Evolutionary conservation across 2,113 vertebrate genomes (phyloP).

Genomic region (Gymnobelideus leadbeateri): DNA sequence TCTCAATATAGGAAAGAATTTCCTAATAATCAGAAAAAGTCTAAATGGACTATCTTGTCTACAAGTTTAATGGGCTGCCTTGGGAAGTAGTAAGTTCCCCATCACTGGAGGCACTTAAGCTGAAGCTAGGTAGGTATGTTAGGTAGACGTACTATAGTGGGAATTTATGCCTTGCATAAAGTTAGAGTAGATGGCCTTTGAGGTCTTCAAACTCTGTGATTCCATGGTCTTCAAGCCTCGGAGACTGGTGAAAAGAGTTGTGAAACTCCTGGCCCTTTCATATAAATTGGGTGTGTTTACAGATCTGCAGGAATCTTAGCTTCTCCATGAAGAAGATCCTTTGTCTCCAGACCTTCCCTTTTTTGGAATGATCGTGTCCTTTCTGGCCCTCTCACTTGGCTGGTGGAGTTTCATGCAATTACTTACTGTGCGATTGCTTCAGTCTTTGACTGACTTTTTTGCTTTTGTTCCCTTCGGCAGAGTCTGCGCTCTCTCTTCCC

Average conservation of each 20-base stretch:
- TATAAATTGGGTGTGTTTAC: conserved; percentile 49
- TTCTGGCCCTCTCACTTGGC: conserved; percentile 25
- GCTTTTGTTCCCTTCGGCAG: conserved; percentile 80
- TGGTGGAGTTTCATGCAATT: background rate
- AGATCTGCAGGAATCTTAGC: background rate
- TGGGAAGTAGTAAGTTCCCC: background rate
- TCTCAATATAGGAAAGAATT: background rate
- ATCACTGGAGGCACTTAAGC: background rate
- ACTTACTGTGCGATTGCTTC: background rate
- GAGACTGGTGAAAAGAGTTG: conserved; percentile 33
- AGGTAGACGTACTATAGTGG: background rate
- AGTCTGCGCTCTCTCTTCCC: conserved; percentile 91
- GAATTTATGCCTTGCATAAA: background rate
- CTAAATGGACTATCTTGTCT: background rate
- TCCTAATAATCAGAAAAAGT: background rate
- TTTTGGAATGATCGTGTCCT: conserved; percentile 46
- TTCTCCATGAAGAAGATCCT: conserved; percentile 9
- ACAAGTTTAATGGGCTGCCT: background rate
- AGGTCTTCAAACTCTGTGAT: background rate
- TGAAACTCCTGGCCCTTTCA: conserved; percentile 39
- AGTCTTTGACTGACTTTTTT: conserved; percentile 11
- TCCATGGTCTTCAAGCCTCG: conserved; percentile 24
- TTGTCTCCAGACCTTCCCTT: conserved; percentile 21
- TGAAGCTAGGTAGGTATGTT: background rate
- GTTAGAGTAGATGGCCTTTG: background rate